Percentiles rank a stretch among this genome's conserved stretches.
These are phyloP conservation scores for Apamea anceps DNA, from an alignment of 2,888 invertebrate species.

Conservation along the genomic window DNA sequence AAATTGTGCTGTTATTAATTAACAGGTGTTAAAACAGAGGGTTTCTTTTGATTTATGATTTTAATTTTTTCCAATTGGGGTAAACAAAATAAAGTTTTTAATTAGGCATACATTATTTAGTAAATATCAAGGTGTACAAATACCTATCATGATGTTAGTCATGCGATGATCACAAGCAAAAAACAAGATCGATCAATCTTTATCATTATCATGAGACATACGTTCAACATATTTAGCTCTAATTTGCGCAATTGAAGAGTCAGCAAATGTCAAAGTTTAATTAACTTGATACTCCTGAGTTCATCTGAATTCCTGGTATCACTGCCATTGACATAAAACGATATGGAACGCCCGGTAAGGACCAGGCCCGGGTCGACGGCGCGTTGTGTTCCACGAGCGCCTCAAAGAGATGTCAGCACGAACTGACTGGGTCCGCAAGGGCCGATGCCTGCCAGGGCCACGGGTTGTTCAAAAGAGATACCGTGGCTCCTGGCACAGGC, in stretches of 20 bases:
- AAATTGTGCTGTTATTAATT: constrained; percentile 31
- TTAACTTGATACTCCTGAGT: neutral
- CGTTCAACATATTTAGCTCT: neutral
- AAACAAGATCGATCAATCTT: neutral
- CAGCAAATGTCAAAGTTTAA: neutral
- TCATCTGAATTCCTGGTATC: constrained; percentile 1
- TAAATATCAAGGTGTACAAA: neutral
- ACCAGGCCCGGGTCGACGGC: no score
- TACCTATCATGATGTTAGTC: no score
- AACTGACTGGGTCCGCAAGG: no score
- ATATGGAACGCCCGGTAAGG: no score
- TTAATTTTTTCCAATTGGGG: constrained; percentile 3
- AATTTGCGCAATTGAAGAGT: neutral
- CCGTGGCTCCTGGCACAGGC: no score
- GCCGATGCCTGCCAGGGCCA: no score
- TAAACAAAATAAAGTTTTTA: neutral
- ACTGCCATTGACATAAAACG: constrained; percentile 2
- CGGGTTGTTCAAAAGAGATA: no score
- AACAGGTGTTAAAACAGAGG: neutral
- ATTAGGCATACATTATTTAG: neutral
- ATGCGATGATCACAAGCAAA: neutral
- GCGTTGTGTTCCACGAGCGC: no score
- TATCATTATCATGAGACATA: no score
- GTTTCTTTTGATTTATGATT: constrained; percentile 35
- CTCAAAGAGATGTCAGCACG: no score